Conservation (phyloP, 2,888 invertebrate species). For the Macroteleia sp. region DNA sequence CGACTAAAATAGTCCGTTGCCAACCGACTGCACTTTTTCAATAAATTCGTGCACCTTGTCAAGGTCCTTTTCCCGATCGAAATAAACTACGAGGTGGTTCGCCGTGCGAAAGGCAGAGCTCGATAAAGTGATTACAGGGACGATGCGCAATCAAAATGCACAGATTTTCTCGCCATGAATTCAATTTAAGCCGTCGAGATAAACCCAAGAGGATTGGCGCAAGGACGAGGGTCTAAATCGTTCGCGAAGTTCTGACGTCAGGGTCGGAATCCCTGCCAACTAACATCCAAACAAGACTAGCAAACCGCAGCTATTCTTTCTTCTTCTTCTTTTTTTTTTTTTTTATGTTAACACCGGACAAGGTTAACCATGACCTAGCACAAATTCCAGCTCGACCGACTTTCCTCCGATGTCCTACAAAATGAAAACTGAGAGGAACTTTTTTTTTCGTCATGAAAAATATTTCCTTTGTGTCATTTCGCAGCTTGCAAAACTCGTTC, state of each 20-base stretch:
- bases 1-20: slow-evolving; percentile 24
- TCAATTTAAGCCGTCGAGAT: no score
- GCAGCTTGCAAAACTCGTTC: no score
- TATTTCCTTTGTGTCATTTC: no score
- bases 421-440: slow-evolving; percentile 28
- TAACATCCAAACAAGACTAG: slow-evolving; percentile 18
- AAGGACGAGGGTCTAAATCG: slow-evolving; percentile 39
- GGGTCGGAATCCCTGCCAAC: slow-evolving; percentile 25
- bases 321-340: slow-evolving; percentile 39
- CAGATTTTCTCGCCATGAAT: no score
- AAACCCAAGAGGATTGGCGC: no score
- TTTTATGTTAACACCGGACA: slow-evolving; percentile 23
- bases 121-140: no score
- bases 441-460: background rate
- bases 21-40: slow-evolving; percentile 6
- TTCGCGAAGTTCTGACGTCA: slow-evolving; percentile 31
- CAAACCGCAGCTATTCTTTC: slow-evolving; percentile 9
- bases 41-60: slow-evolving; percentile 24
- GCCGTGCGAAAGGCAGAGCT: background rate
- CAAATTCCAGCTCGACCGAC: slow-evolving; percentile 64
- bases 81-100: slow-evolving; percentile 19
- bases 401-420: slow-evolving; percentile 42
- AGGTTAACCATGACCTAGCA: slow-evolving; percentile 64
- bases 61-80: slow-evolving; percentile 30
- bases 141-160: no score